Conservation (phyloP, 2,797 vertebrate genomes). For the Microhierax caerulescens region DNA sequence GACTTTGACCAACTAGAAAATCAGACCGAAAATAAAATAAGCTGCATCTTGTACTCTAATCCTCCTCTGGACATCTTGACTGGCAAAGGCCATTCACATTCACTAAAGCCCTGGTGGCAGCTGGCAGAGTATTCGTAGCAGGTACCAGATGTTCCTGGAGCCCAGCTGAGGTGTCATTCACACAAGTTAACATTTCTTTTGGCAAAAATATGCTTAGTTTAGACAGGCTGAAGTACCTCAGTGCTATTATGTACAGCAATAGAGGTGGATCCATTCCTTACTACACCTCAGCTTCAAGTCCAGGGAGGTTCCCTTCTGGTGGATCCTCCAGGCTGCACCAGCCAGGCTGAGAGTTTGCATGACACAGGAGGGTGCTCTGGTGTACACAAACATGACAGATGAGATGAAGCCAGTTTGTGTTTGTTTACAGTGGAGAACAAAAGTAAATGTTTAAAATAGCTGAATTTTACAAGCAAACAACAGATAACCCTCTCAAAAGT, state of each 20-base stretch:
- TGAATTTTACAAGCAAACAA: slow-evolving; percentile 11
- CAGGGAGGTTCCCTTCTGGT: neutral
- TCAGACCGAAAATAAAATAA: neutral
- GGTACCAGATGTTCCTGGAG: neutral
- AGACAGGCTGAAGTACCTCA: neutral
- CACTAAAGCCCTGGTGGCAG: neutral
- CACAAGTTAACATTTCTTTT: neutral
- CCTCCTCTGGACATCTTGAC: neutral
- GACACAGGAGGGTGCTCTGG: neutral
- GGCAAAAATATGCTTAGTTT: neutral
- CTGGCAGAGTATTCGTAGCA: neutral
- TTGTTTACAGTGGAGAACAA: slow-evolving; percentile 20
- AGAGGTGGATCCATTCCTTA: neutral
- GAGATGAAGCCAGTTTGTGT: neutral
- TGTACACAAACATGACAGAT: neutral
- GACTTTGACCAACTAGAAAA: neutral
- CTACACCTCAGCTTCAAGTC: neutral
- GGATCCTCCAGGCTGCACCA: neutral
- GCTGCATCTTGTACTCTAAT: neutral
- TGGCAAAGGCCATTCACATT: neutral
- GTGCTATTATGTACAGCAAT: neutral
- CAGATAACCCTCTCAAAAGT: neutral
- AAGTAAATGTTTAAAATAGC: slow-evolving; percentile 25
- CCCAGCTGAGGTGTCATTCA: neutral
- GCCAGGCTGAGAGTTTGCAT: neutral